A percentile compares a stretch with the other conserved stretches of the same genome.
phyloP scores from a whole-genome alignment of 2,888 invertebrate species.

The Daptonema setosum region DNA sequence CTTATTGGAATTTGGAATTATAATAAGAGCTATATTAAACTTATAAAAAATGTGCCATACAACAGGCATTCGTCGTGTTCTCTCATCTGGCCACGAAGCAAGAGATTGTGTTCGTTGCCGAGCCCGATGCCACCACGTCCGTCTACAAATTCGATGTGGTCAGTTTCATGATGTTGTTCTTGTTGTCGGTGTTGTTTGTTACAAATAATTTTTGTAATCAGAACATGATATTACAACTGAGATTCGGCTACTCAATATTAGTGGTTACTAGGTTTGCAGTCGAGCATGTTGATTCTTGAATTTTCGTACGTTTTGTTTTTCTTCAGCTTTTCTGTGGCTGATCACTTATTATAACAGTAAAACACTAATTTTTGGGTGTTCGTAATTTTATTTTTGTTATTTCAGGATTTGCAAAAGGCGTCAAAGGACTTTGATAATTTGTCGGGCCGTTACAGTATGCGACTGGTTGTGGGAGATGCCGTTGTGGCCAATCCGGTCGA shows the following conservation, averaged over 20 bases:
- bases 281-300: too few relatives aligned
- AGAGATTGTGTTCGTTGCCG: constrained; percentile 80
- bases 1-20: too few relatives aligned
- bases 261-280: too few relatives aligned
- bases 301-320: too few relatives aligned
- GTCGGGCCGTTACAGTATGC: constrained; percentile 57
- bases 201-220: too few relatives aligned
- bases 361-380: background rate
- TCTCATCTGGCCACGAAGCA: constrained; percentile 42
- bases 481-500: constrained; percentile 65
- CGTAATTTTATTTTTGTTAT: background rate
- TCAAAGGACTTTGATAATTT: constrained; percentile 52
- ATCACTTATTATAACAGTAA: background rate
- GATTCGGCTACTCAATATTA: too few relatives aligned
- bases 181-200: too few relatives aligned
- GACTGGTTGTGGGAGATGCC: constrained; percentile 70
- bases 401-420: constrained; percentile 49
- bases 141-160: constrained; percentile 73
- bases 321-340: too few relatives aligned
- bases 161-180: too few relatives aligned
- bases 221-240: too few relatives aligned
- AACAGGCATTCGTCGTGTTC: constrained; percentile 66
- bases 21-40: too few relatives aligned
- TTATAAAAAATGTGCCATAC: too few relatives aligned
- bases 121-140: constrained; percentile 35